Percentiles rank a stretch among this genome's conserved stretches.
These are phyloP conservation scores for Gryon sp. DNA, from an alignment of 1,140 invertebrate species.

Conservation along the genomic window DNA sequence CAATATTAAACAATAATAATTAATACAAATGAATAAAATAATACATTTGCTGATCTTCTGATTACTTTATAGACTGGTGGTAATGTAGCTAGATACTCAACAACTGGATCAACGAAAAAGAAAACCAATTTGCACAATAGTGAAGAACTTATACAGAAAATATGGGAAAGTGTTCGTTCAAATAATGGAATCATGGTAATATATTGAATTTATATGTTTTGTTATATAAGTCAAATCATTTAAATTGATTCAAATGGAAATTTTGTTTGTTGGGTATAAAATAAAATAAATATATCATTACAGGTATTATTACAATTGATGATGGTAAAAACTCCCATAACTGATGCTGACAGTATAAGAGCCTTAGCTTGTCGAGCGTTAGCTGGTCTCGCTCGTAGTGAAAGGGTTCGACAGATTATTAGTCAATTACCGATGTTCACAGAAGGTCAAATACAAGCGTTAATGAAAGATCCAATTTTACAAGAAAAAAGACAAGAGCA, in stretches of 20 bases:
- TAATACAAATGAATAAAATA: too few relatives aligned
- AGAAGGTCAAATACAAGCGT: conserved; percentile 92
- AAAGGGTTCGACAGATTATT: conserved; percentile 96
- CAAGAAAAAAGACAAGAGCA: conserved; percentile 98
- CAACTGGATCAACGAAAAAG: conserved; percentile 85
- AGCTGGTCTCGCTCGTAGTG: conserved; percentile 93
- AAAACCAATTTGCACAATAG: conserved; percentile 86
- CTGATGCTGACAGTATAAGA: conserved; percentile 96
- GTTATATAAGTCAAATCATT: background rate
- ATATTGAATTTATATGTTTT: conserved; percentile 9
- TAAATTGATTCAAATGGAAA: background rate
- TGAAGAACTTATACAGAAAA: conserved; percentile 92
- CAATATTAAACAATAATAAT: too few relatives aligned
- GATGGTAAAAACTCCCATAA: conserved; percentile 95
- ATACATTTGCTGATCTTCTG: too few relatives aligned
- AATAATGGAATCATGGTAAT: conserved; percentile 96
- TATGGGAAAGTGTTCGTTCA: conserved; percentile 94
- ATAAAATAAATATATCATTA: too few relatives aligned
- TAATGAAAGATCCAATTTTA: conserved; percentile 97
- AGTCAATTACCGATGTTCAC: conserved; percentile 97
- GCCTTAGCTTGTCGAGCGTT: conserved; percentile 95
- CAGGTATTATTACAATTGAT: conserved; percentile 88
- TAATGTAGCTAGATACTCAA: conserved; percentile 83
- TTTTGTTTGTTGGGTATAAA: too few relatives aligned
- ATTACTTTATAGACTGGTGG: conserved; percentile 80